These are phyloP conservation scores for Zenarchopterus dispar DNA, from an alignment of 2,797 vertebrate genomes.

Conservation along the genomic window DNA sequence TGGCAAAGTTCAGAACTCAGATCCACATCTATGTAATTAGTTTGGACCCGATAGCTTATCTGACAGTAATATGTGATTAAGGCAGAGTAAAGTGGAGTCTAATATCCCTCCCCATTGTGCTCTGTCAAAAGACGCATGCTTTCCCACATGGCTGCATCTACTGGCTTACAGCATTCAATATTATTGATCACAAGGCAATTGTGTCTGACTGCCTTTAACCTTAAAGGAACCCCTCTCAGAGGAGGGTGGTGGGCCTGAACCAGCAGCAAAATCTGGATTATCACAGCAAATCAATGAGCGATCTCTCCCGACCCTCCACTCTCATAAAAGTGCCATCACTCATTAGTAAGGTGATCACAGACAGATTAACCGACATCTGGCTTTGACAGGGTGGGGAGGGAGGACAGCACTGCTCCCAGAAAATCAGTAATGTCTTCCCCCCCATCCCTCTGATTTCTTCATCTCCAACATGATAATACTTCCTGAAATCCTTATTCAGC, in stretches of 20 bases:
- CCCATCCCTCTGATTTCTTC: constrained; percentile 61
- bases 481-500: constrained; percentile 65
- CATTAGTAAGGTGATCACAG: constrained; percentile 69
- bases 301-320: constrained; percentile 38
- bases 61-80: constrained; percentile 67
- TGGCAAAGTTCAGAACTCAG: constrained; percentile 25
- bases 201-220: constrained; percentile 77
- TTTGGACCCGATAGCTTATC: constrained; percentile 41
- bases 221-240: constrained; percentile 51
- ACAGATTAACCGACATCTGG: constrained; percentile 69
- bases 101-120: constrained; percentile 51
- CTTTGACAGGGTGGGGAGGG: constrained; percentile 45
- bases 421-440: constrained; percentile 71
- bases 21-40: constrained; percentile 55
- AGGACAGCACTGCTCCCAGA: constrained; percentile 49
- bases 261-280: constrained; percentile 67
- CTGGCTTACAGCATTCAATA: constrained; percentile 60
- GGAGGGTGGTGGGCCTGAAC: constrained; percentile 39
- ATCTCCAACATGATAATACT: constrained; percentile 57
- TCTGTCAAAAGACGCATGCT: constrained; percentile 35
- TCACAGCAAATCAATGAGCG: constrained; percentile 66
- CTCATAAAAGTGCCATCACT: constrained; percentile 68
- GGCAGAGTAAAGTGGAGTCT: constrained; percentile 55
- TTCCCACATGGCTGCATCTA: constrained; percentile 50
- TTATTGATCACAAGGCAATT: constrained; percentile 79